phyloP scores from a whole-genome alignment of 2,113 vertebrate species.

The Brachypodius melanocephalos region DNA sequence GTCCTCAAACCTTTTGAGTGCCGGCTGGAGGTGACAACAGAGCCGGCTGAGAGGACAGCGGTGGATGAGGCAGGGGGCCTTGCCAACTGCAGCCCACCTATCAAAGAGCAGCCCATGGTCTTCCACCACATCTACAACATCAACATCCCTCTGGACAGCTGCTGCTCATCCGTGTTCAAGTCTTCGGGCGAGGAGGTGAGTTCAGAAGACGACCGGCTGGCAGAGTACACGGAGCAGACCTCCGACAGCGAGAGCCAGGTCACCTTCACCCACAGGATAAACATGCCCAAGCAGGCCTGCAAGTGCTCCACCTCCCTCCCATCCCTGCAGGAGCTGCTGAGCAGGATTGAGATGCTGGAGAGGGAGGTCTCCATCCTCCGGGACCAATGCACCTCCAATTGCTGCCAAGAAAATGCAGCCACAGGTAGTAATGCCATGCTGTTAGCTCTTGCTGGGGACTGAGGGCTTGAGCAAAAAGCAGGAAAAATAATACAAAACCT shows the following conservation, averaged over 20 bases:
- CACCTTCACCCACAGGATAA: conserved; percentile 96
- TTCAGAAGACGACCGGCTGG: conserved; percentile 70
- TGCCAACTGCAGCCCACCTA: conserved; percentile 75
- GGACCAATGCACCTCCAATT: conserved; percentile 85
- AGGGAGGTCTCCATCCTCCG: conserved; percentile 90
- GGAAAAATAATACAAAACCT: background rate
- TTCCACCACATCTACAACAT: conserved; percentile 98
- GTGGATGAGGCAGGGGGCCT: conserved; percentile 58
- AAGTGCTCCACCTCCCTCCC: conserved; percentile 78
- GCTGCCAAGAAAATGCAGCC: conserved; percentile 86
- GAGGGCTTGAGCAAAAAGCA: background rate
- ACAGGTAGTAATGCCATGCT: conserved; percentile 79
- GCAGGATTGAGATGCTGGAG: conserved; percentile 93
- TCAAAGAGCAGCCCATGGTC: conserved; percentile 84
- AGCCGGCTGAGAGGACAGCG: conserved; percentile 69
- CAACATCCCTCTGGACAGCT: conserved; percentile 88
- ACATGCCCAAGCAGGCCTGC: conserved; percentile 91
- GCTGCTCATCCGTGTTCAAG: conserved; percentile 87
- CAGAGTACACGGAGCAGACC: conserved; percentile 86
- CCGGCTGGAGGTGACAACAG: conserved; percentile 63
- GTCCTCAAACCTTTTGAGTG: conserved; percentile 73
- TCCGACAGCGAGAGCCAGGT: conserved; percentile 89
- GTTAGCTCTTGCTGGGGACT: conserved; percentile 25
- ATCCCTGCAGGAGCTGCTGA: conserved; percentile 87
- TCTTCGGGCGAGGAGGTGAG: conserved; percentile 71